Percentiles rank a stretch among this genome's conserved stretches.
Conservation (phyloP, 30 jellyfish, hydroid and myxozoan genomes). For the Hydractinia symbiolongicarpus region DNA sequence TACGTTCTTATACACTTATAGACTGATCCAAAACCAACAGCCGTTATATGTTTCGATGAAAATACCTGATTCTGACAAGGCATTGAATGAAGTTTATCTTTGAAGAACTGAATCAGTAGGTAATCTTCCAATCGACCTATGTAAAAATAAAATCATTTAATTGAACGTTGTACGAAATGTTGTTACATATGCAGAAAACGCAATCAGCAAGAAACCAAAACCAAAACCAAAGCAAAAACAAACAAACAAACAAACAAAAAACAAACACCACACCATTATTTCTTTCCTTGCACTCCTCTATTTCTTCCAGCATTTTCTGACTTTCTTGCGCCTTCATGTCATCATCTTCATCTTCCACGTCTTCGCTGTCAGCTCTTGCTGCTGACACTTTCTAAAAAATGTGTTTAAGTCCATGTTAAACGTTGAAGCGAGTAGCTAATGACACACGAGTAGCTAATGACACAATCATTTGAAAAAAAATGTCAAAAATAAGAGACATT, state of each 20-base stretch:
- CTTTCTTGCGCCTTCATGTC: slow-evolving; percentile 80
- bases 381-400: slow-evolving; percentile 55
- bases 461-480: too few relatives aligned
- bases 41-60: neutral
- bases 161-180: too few relatives aligned
- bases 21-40: too few relatives aligned
- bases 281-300: slow-evolving; percentile 56
- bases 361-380: slow-evolving; percentile 76
- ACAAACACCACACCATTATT: slow-evolving; percentile 54
- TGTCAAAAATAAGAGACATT: too few relatives aligned
- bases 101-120: slow-evolving; percentile 60
- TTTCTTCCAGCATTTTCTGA: slow-evolving; percentile 61
- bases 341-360: slow-evolving; percentile 81
- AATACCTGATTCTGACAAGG: slow-evolving; percentile 95
- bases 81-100: slow-evolving; percentile 89
- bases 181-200: too few relatives aligned
- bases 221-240: too few relatives aligned
- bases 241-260: too few relatives aligned
- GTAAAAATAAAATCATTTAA: neutral
- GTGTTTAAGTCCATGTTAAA: neutral
- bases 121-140: slow-evolving; percentile 92
- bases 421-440: neutral
- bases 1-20: too few relatives aligned
- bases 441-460: neutral
- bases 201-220: neutral